Evolutionary conservation across 2,797 vertebrate species (phyloP), one percentile per base, ranked within the genome.

Genomic region (Crenuchus spilurus): DNA sequence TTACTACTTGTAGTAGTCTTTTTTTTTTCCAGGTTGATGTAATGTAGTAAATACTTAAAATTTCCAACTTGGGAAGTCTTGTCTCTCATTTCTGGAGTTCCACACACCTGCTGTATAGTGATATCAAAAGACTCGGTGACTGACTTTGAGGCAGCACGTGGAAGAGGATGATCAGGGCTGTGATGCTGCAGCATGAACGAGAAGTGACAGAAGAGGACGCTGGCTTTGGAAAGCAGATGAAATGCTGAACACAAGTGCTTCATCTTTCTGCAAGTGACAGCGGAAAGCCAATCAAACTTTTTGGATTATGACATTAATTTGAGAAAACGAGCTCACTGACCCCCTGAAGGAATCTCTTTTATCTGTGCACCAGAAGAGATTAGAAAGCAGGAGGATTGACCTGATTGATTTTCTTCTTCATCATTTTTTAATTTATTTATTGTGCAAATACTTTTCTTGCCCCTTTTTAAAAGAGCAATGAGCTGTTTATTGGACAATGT

Each of bases 251-350:
- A 14, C 39, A 20, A 67, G 20, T 20, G 7, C 66, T 60, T 77
- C 60, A 57, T 76, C 57, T 77, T 7, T 35, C 42, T 42, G 49
- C 55, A 46, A 24, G 52, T 57, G 57, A 48, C 22, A 41, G 52
- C 7, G 18, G 18, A 31, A 72, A 31, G 31, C 70, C 4, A 18
- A 35, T 11, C 62, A 54, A 18, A 33, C 24, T 55, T 54, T 69
- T 49, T 33, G 20, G 24, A 71, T 77, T 57, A 44, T 81, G 54
- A 72, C 28, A 26, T 42, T 79, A 73, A 75, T 80, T 39, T 80
- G 61, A 35, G 65, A 69, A 75, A 80, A 79, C 60, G 9, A 77
- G 58, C 35, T 68, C 57, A 60, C 42, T 49, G 57, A 65, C 37
- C 63, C 18, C 33, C 54, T 72, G 28, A 26, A 58, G 28, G 16